phyloP scores from a whole-genome alignment of 2,113 vertebrate genomes.

The Ceuthmochares aereus region DNA sequence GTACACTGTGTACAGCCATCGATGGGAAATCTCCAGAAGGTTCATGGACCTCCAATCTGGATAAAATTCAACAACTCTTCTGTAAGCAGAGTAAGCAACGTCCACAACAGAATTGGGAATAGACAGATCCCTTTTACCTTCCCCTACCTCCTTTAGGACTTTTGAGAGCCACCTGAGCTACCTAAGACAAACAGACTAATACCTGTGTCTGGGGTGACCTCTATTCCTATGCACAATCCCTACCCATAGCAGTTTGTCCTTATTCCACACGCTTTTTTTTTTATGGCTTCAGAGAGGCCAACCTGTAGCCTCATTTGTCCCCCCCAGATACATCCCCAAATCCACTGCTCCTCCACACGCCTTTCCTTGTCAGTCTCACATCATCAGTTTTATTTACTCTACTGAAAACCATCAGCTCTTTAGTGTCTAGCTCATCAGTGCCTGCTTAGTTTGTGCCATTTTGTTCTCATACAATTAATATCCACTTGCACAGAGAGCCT shows the following conservation, averaged over 20 bases:
- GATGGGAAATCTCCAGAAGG: neutral
- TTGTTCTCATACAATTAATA: neutral
- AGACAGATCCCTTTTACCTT: neutral
- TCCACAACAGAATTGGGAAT: neutral
- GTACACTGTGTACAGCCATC: neutral
- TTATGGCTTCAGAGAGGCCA: neutral
- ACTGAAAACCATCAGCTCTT: fast-evolving
- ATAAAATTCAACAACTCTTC: fast-evolving
- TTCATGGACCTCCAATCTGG: neutral
- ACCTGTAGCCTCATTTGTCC: fast-evolving
- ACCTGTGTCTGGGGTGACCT: neutral
- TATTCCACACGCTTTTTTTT: fast-evolving
- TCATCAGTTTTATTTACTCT: neutral
- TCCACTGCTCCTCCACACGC: neutral
- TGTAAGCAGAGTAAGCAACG: neutral
- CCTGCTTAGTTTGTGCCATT: neutral
- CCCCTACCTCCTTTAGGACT: neutral
- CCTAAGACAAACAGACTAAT: neutral
- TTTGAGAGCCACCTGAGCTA: neutral
- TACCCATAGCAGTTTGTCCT: fast-evolving
- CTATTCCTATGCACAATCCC: neutral
- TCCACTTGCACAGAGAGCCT: neutral
- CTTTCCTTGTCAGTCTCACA: neutral
- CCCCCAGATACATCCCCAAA: neutral
- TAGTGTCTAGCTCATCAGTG: neutral